Percentiles rank a stretch among this genome's conserved stretches.
These are phyloP conservation scores for Sciurus vulgaris DNA, from an alignment of 2,797 vertebrate species.

Conservation along the genomic window DNA sequence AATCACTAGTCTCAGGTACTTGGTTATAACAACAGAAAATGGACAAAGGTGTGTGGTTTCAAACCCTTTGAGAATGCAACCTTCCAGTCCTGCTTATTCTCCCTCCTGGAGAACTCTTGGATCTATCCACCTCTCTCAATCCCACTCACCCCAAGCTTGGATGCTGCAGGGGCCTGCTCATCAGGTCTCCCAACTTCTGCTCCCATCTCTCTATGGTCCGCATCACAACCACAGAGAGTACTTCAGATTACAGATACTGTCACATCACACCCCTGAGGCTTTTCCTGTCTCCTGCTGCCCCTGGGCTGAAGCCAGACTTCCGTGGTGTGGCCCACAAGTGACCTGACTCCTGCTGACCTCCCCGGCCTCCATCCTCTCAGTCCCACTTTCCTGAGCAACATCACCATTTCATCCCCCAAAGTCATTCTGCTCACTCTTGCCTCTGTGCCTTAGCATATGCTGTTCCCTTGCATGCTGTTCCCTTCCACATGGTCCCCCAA, in stretches of 20 bases:
- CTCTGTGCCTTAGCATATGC: not conserved
- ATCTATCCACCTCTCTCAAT: fast-evolving
- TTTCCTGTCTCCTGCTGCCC: not conserved
- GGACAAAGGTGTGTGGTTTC: no score
- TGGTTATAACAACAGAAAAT: not conserved
- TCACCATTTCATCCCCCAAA: no score
- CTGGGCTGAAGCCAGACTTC: not conserved
- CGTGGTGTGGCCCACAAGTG: not conserved
- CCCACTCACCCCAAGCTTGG: no score
- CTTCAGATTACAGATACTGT: not conserved
- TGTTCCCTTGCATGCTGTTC: not conserved
- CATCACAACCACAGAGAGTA: not conserved
- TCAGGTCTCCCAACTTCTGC: not conserved
- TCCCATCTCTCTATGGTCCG: not conserved
- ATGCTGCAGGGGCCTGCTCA: not conserved
- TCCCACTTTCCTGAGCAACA: no score
- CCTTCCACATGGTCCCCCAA: not conserved
- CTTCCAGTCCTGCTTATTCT: not conserved
- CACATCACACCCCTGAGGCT: not conserved
- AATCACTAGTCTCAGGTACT: no score
- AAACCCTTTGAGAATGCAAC: not conserved
- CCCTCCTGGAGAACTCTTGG: not conserved
- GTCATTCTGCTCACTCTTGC: not conserved
- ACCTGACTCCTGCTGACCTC: not conserved
- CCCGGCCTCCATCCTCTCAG: not conserved